Conservation (phyloP, 2,888 invertebrate species). For the Coelogynopora nodosa region DNA sequence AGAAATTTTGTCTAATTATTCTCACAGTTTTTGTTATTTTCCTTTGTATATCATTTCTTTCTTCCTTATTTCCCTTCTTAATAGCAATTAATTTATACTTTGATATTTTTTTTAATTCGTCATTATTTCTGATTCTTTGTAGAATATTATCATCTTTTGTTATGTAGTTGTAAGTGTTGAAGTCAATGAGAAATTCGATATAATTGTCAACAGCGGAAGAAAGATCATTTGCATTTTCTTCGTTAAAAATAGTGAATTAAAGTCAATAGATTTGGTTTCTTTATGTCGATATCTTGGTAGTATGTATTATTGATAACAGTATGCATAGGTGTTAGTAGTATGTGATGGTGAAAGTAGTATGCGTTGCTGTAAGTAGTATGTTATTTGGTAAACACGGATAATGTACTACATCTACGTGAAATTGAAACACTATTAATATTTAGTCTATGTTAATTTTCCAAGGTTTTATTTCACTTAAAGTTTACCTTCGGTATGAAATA, state of each 20-base stretch:
- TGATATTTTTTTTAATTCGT: background rate
- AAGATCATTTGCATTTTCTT: slow-evolving; percentile 28
- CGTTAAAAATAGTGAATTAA: slow-evolving; percentile 31
- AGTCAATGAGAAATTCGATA: slow-evolving; percentile 27
- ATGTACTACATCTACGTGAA: too few relatives aligned
- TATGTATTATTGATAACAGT: too few relatives aligned
- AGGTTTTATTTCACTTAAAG: too few relatives aligned
- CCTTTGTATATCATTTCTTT: background rate
- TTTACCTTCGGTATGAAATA: too few relatives aligned
- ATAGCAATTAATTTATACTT: background rate
- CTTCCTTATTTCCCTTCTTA: background rate
- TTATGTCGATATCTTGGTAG: slow-evolving; percentile 24
- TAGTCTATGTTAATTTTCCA: too few relatives aligned
- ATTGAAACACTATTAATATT: too few relatives aligned
- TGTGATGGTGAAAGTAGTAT: too few relatives aligned
- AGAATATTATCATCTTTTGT: slow-evolving; percentile 27
- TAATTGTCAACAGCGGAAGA: slow-evolving; percentile 27
- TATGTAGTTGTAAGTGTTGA: slow-evolving; percentile 23
- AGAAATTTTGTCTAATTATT: background rate
- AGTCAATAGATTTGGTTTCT: slow-evolving; percentile 31
- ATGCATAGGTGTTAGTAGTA: too few relatives aligned
- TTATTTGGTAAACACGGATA: too few relatives aligned
- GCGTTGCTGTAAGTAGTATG: too few relatives aligned
- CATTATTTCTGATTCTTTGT: slow-evolving; percentile 2
- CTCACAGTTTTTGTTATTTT: background rate